A percentile compares a stretch with the other conserved stretches of the same genome.
phyloP scores from a whole-genome alignment of 2,797 vertebrate species.

The Holocentrus rufus region DNA sequence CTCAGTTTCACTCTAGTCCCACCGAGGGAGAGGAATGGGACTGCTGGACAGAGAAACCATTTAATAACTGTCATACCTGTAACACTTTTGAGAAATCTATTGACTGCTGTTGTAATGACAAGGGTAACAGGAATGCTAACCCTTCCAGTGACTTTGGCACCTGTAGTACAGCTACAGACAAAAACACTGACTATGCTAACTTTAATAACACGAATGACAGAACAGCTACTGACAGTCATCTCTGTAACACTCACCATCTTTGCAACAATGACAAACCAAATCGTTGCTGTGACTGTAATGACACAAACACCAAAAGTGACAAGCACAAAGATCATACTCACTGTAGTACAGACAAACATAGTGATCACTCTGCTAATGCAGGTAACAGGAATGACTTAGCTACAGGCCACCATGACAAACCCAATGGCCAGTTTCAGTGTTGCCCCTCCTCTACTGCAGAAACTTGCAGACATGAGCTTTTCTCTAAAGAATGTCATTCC shows the following conservation, averaged over 20 bases:
- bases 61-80: slow-evolving; percentile 23
- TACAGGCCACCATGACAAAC: background rate
- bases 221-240: background rate
- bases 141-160: background rate
- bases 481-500: background rate
- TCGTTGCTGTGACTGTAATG: background rate
- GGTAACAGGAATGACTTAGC: background rate
- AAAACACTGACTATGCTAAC: background rate
- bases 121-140: background rate
- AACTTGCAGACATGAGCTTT: background rate
- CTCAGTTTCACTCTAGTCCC: background rate
- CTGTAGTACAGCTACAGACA: fast-evolving
- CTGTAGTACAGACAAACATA: background rate
- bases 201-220: background rate
- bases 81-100: background rate
- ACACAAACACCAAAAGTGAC: background rate
- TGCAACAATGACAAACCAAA: background rate
- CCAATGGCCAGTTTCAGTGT: background rate
- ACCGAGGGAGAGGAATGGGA: slow-evolving; percentile 11
- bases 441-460: background rate
- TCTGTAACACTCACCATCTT: background rate
- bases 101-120: background rate
- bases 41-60: slow-evolving; percentile 1
- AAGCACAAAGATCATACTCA: background rate
- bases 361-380: background rate